Base-by-base conservation (phyloP, 2,113 vertebrate species). In the Ploceus nigricollis region DNA sequence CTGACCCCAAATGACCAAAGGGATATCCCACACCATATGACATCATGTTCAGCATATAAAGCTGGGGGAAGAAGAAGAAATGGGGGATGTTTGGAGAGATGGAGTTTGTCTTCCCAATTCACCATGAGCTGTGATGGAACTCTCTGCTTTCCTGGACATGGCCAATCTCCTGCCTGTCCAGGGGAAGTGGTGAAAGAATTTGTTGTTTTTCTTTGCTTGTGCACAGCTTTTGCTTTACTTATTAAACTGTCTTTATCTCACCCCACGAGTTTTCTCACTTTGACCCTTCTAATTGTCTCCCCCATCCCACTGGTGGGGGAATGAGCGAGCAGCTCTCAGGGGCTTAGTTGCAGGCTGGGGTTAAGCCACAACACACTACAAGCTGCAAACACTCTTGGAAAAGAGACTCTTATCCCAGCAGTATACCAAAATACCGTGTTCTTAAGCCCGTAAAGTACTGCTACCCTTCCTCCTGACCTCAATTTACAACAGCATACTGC, bases 261-360 rank as follows among this genome's bases (percentile, higher is more conserved):
- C 15, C 25, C 18, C 53, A 13, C 10, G 31, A 68, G 18, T 73
- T 73, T 86, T 37, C 40, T 73, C n/a, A 42, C 18, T 86, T 73
- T 73, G 63, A 86, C 47, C 19, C 22, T 24, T 47, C 19, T 31
- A 13, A 25, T 28, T 33, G 10, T 33, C 30, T 73, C 31, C 22
- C 5, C 3, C 25, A 33, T 23, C 21, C 25, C 79, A 23, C 11
- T 19, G 15, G n/a, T 13, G n/a, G 7, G 25, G 25, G 24, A 60
- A 23, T 40, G 45, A 82, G 61, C 0, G 0, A 68, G n/a, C 0
- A 1, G 40, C 53, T 68, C n/a, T 73, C 25, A 53, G n/a, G 35
- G 53, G 45, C 40, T 73, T 37, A 54, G 45, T 6, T 86, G 40
- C 13, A 47, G 35, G 40, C 31, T 60, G 61, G 53, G 53, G 47